These are phyloP conservation scores for Rhogogaster chlorosoma DNA, from an alignment of 2,888 invertebrate species.

Conservation along the genomic window DNA sequence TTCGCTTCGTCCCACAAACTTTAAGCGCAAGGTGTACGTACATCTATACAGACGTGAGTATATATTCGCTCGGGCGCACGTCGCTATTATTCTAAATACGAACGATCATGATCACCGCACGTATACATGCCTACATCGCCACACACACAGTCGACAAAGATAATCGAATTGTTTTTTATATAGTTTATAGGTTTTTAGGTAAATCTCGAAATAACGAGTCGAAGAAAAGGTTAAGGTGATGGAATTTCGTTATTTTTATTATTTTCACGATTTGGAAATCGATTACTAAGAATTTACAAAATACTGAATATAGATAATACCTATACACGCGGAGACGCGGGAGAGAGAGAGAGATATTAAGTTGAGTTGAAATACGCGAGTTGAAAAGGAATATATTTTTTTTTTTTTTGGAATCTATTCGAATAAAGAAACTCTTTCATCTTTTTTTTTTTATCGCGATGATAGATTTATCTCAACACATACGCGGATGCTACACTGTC, in stretches of 20 bases:
- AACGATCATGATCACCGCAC: background rate
- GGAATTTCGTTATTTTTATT: background rate
- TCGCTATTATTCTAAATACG: background rate
- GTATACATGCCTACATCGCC: background rate
- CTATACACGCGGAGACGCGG: background rate
- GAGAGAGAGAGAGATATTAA: background rate
- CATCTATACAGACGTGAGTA: no score
- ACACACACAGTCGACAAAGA: background rate
- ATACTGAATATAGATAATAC: background rate
- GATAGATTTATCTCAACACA: conserved; percentile 19
- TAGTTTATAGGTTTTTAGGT: background rate
- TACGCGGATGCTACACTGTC: background rate
- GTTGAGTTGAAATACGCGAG: background rate
- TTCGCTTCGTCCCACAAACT: background rate
- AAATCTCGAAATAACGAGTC: background rate
- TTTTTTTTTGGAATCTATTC: background rate
- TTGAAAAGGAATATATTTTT: background rate
- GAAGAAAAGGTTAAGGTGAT: no score
- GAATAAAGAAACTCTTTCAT: conserved; percentile 19
- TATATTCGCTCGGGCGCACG: background rate
- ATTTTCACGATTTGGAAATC: background rate
- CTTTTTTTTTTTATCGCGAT: conserved; percentile 8
- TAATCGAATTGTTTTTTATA: background rate
- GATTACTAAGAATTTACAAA: background rate
- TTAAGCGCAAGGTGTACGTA: background rate